Base-by-base conservation (phyloP, 2,113 vertebrate species). In the Opisthocomus hoazin region DNA sequence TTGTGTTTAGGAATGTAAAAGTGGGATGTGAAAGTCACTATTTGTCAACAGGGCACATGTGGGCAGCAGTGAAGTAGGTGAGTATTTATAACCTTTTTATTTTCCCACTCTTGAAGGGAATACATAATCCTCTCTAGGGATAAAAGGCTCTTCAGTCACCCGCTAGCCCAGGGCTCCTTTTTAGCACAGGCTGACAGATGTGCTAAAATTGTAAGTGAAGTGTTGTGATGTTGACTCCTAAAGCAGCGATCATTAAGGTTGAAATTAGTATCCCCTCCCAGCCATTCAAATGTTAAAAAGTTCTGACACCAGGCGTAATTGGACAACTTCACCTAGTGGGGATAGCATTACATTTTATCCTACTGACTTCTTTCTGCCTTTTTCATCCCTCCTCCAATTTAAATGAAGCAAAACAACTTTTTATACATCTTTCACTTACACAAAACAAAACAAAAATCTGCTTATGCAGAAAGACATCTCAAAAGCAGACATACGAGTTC, bases 381-480 rank as follows among this genome's bases (percentile, higher is more conserved):
- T 96, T 94, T 89, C 85, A 96, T 96, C 61, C 83, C 46, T 65
- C 78, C 77, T 91, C 82, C 89, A 95, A 97, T 97, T 97, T 97
- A 94, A 97, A 96, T 90, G 93, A 94, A 94, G 91, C 94, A 96
- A 96, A 96, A 76, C 93, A 96, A 95, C 87, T 96, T 96, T 88
- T 96, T 77, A 83, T 66, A 94, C 87, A 94, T 87, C 89, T 87
- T 94, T 91, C 94, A 87, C 83, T 96, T 92, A 89, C 92, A 94
- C 76, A 83, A 96, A 97, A 95, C 92, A 96, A 94, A 96, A 96
- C 89, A 97, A 96, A 97, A 97, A 97, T 94, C 91, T 95, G 96
- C 96, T 97, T 97, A 97, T 97, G 97, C 95, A 96, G 91, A 97
- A 96, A 97, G 94, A 93, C 93, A 96, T 97, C 93, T 97, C 78